Conservation (phyloP, 1,140 invertebrate species). For the Penaeus indicus region DNA sequence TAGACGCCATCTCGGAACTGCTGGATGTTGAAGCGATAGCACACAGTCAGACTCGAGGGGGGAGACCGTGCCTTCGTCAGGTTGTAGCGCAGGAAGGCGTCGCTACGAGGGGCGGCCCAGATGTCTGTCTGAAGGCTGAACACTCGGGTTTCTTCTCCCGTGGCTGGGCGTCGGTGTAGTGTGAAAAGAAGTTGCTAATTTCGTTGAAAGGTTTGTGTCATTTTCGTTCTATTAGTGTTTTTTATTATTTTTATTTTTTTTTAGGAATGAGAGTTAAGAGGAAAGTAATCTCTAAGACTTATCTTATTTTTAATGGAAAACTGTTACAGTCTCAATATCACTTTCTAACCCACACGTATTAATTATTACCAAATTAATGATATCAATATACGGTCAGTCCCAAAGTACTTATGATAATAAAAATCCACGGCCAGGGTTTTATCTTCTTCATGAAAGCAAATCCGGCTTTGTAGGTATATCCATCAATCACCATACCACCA, state of each 20-base stretch:
- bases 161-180: neutral
- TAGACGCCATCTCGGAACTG: conserved; percentile 50
- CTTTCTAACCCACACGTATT: no score
- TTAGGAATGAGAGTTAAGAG: no score
- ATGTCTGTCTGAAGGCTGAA: conserved; percentile 55
- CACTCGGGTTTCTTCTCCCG: neutral
- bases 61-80: neutral
- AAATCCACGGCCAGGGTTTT: no score
- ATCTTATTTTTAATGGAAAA: neutral
- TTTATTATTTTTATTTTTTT: no score
- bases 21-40: conserved; percentile 44
- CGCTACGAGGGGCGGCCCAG: conserved; percentile 26
- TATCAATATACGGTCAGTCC: no score
- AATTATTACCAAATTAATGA: no score
- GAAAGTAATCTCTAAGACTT: neutral
- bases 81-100: conserved; percentile 48
- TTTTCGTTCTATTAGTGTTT: neutral
- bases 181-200: neutral
- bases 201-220: neutral
- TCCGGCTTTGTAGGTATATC: no score
- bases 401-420: no score
- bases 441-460: no score
- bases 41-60: conserved; percentile 28
- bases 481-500: no score
- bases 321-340: no score